Base-by-base conservation (phyloP, 2,888 invertebrate genomes). In the Gnatocerus cornutus region DNA sequence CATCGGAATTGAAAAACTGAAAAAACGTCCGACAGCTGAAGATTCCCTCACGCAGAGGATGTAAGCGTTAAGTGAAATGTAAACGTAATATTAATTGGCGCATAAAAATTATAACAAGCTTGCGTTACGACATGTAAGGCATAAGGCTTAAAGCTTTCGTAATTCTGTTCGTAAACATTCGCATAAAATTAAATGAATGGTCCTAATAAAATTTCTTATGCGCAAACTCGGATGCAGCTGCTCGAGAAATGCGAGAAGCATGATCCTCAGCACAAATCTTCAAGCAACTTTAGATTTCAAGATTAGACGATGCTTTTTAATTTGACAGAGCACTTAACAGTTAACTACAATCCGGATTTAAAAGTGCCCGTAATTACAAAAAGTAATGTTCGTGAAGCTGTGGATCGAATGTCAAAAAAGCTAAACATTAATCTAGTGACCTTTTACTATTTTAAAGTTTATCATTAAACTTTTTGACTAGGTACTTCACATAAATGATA, bases 121-220 rank as follows among this genome's bases (percentile, higher is more conserved):
- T 45, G 10, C 53, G 45, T 53, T 53, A 63, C 53, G 52, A 53
- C 63, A 43, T 63, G 30, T 46, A 59, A 59, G 45, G 45, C 33
- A 59, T 45, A 30, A 43, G 52, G 39, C 37, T 50, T 61, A 61
- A 50, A 63, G 21, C 50, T 43, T 16, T 52, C 63, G 43, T 63
- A 63, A 63, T 63, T 53, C 43, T 30, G 37, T 63, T 45, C 52
- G 53, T 63, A 63, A 63, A 63, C 63, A 63, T 63, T 41, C 63
- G 16, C 52, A 63, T 63, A 63, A 63, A 63, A 63, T 63, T 63
- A 63, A 61, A 61, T 50, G 39, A 61, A 61, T 61, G 61, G 16
- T 37, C 10, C 37, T 50, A 61, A 61, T 61, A 61, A 61, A 61
- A 61, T 33, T 48, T 10, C 46, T 45, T 46, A 59, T 48, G 61